phyloP scores from a whole-genome alignment of 92 coral and sea anemone species.

The Actinostola sp. region DNA sequence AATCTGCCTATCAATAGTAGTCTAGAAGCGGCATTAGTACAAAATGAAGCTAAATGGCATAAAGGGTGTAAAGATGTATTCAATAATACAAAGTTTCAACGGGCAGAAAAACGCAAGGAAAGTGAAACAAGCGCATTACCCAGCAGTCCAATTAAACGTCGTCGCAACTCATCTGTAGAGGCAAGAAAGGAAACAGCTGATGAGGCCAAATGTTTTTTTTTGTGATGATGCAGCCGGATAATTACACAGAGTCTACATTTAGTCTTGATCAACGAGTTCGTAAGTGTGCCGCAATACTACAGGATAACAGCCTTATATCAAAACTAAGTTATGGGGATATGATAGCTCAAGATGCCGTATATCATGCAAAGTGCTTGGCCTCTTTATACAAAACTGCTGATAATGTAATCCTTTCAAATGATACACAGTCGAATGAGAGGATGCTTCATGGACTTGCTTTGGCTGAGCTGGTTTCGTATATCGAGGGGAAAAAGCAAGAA shows the following conservation, averaged over 20 bases:
- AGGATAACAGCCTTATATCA: constrained; percentile 32
- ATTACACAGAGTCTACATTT: constrained; percentile 54
- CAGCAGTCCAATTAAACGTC: constrained; percentile 32
- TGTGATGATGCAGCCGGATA: constrained; percentile 40
- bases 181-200: constrained; percentile 21
- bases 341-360: constrained; percentile 60
- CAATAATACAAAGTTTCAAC: constrained; percentile 48
- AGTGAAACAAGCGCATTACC: constrained; percentile 20
- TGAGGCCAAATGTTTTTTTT: no score
- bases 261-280: constrained; percentile 50
- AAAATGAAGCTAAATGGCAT: constrained; percentile 61
- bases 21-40: constrained; percentile 33
- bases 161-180: constrained; percentile 28
- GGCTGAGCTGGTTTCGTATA: constrained; percentile 54
- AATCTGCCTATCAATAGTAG: constrained; percentile 31
- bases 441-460: constrained; percentile 31
- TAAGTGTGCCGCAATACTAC: constrained; percentile 34
- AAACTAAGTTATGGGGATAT: constrained; percentile 55
- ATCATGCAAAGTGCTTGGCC: constrained; percentile 55
- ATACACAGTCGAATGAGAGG: constrained; percentile 27
- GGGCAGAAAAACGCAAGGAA: constrained; percentile 49
- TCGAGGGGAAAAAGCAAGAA: constrained; percentile 52
- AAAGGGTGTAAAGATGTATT: constrained; percentile 51
- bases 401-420: background rate
- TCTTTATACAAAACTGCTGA: constrained; percentile 50